phyloP scores from a whole-genome alignment of 2,113 vertebrate species.

The Pachyramphus minor region DNA sequence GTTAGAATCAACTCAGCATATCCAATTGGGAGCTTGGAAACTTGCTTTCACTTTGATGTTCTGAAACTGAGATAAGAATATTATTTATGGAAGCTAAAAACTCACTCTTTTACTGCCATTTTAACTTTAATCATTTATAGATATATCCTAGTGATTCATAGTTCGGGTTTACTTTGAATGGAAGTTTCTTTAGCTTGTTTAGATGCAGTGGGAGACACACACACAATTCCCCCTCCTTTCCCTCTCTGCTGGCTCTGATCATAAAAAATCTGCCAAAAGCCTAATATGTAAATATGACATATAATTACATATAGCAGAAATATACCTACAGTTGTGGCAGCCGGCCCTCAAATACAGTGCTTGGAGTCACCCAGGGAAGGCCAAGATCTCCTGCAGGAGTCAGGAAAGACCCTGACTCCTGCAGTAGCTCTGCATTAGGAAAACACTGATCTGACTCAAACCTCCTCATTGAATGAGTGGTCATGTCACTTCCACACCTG shows the following conservation, averaged over 20 bases:
- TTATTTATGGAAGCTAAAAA: neutral
- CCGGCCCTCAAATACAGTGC: neutral
- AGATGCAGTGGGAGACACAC: neutral
- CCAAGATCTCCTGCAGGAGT: neutral
- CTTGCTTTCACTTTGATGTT: neutral
- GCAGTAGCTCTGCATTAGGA: neutral
- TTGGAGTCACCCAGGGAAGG: neutral
- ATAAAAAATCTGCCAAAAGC: neutral
- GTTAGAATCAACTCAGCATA: neutral
- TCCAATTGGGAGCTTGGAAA: neutral
- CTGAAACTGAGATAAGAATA: neutral
- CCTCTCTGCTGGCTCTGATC: neutral
- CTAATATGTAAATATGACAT: neutral
- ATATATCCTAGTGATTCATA: neutral
- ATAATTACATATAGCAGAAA: neutral
- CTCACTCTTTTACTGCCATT: neutral
- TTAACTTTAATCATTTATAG: neutral
- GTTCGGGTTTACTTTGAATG: neutral
- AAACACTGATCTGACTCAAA: neutral
- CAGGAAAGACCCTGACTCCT: neutral
- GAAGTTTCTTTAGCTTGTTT: neutral
- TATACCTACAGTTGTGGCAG: neutral
- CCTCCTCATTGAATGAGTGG: neutral
- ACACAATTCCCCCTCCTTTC: accelerated
- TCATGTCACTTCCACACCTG: neutral